Percentiles rank a stretch among this genome's conserved stretches.
Evolutionary conservation across 2,113 vertebrate species (phyloP).

Genomic region (Brienomyrus brachyistius): DNA sequence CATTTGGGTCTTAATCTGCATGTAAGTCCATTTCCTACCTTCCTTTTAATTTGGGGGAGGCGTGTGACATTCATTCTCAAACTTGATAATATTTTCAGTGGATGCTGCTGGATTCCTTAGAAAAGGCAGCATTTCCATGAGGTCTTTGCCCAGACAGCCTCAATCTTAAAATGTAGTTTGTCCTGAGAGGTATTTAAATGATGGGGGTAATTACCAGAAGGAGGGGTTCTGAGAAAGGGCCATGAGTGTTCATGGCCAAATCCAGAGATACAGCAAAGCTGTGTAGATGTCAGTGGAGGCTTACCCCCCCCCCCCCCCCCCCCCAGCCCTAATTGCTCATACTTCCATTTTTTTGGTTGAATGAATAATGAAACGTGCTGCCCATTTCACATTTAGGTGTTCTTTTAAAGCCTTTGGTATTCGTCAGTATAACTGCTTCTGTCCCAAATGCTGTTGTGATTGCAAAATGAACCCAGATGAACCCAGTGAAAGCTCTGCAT

Average conservation of each 20-base stretch:
- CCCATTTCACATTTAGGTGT: background rate
- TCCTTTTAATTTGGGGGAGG: background rate
- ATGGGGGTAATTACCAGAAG: background rate
- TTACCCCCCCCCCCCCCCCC: background rate
- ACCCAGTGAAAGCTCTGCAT: background rate
- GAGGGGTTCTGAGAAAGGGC: background rate
- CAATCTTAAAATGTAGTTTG: background rate
- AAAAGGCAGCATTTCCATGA: background rate
- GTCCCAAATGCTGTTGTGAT: background rate
- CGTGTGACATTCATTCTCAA: background rate
- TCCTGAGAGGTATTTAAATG: background rate
- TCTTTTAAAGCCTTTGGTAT: background rate
- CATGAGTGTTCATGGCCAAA: background rate
- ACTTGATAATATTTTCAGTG: background rate
- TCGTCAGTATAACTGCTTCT: background rate
- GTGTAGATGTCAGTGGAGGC: background rate
- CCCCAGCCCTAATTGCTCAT: background rate
- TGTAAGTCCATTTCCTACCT: background rate
- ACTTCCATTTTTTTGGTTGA: background rate
- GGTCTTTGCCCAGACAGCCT: background rate
- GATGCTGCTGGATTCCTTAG: background rate
- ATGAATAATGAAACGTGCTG: background rate
- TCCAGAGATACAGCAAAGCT: background rate
- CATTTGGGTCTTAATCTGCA: background rate
- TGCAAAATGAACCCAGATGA: background rate